Base-by-base conservation (phyloP, 2,888 invertebrate genomes). In the Melanostoma scalare region DNA sequence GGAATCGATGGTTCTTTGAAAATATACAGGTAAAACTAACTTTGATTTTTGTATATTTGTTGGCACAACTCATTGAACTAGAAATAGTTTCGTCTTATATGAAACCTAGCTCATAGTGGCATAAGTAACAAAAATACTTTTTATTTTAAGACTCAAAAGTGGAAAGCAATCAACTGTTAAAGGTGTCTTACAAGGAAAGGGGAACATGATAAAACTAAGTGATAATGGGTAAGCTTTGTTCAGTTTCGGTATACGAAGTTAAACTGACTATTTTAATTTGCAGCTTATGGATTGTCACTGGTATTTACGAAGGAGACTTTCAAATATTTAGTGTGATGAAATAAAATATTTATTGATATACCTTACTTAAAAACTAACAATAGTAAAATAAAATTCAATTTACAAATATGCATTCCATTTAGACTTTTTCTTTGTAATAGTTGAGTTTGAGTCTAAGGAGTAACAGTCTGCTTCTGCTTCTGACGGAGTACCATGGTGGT, bases 221-320 rank as follows among this genome's bases (percentile, higher is more conserved):
- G 90, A 90, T 48, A 91, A 91, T 86, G 90, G 90, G 91, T 90
- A 87, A 86, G 79, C 52, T 30, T 30, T 10, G 5, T 42, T 9
- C 6, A 3, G 44, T 61, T 71, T 1, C 20, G 30, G 42, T 35
- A 6, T 8, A 50, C 35, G 2, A n/a, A 53, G 53, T 2, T 44
- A 20, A 63, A 61, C 42, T 20, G 6, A 36, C 69, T 44, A 52
- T 63, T 35, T 78, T 48, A 58, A 4, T 53, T 88, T 87, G 5
- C 75, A 91, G 91, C 8, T 88, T 87, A 72, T 91, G 91, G 91
- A 80, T 91, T 31, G 87, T 91, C 6, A 89, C 89, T 3, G 91
- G 91, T 20, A 87, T 89, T 8, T 90, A 90, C 53, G 88, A 87
- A 53, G 88, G 89, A 38, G 88, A 88, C 58, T 90, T 90, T 77